Percentiles rank a stretch among this genome's conserved stretches.
phyloP scores from a whole-genome alignment of 2,888 invertebrate genomes.

The Drosophila melanosoma region DNA sequence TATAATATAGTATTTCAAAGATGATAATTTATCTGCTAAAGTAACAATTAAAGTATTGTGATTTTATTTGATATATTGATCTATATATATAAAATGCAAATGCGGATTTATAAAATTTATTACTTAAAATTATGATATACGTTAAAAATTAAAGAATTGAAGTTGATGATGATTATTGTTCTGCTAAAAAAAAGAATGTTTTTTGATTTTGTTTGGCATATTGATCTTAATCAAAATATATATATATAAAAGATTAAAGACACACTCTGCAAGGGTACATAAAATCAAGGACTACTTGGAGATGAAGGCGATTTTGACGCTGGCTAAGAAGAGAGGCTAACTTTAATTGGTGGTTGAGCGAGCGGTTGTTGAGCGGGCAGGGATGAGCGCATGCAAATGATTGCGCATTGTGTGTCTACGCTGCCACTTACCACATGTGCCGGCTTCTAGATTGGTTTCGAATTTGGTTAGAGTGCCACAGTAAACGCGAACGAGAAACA shows the following conservation, averaged over 20 bases:
- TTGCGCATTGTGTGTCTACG: conserved; percentile 50
- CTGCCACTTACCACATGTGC: conserved; percentile 82
- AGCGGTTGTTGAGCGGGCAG: conserved; percentile 18
- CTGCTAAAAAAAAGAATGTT: background rate
- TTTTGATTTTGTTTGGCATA: background rate
- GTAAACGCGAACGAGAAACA: conserved; percentile 62
- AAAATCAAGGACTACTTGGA: background rate
- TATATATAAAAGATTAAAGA: too few species aligned
- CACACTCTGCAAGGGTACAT: background rate
- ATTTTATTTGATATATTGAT: too few species aligned
- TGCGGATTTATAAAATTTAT: background rate
- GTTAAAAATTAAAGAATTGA: background rate
- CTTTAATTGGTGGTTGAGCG: conserved; percentile 9
- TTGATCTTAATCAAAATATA: background rate
- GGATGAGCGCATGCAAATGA: conserved; percentile 73
- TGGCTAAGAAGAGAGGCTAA: conserved; percentile 14
- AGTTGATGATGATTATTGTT: background rate
- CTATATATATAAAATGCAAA: too few species aligned
- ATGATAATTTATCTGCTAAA: too few species aligned
- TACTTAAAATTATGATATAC: background rate
- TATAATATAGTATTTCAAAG: too few species aligned
- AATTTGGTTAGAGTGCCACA: conserved; percentile 36
- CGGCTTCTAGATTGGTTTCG: conserved; percentile 73
- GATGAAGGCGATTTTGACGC: conserved; percentile 40
- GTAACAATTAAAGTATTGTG: too few species aligned